These are phyloP conservation scores for Nemotelus nigrinus DNA, from an alignment of 2,888 invertebrate genomes.

Conservation along the genomic window DNA sequence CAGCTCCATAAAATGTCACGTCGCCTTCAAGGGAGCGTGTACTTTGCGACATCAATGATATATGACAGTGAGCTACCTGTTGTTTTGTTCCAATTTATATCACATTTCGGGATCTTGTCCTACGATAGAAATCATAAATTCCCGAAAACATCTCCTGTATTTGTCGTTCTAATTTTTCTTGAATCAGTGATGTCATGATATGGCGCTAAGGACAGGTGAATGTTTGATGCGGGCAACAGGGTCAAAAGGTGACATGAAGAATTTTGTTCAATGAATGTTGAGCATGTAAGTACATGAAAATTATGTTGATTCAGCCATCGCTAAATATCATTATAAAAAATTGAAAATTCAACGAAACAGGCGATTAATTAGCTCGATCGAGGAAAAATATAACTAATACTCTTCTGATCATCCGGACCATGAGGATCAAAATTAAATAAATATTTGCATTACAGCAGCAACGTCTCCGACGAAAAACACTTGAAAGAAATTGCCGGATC, in stretches of 20 bases:
- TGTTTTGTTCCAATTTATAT: constrained; percentile 35
- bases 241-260: background rate
- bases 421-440: too few species aligned
- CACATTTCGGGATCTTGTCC: constrained; percentile 36
- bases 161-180: background rate
- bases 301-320: too few species aligned
- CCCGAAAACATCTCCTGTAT: constrained; percentile 25
- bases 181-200: constrained; percentile 1
- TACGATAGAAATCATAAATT: constrained; percentile 36
- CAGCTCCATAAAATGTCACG: constrained; percentile 40
- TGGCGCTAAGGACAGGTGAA: constrained; percentile 42
- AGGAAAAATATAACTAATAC: too few species aligned
- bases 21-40: constrained; percentile 19
- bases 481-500: too few species aligned
- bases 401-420: too few species aligned
- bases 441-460: too few species aligned
- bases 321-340: too few species aligned
- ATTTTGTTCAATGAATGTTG: background rate
- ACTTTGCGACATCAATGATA: constrained; percentile 29
- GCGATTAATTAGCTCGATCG: too few species aligned
- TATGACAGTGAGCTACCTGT: constrained; percentile 39
- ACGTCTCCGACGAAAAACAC: too few species aligned
- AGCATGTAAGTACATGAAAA: too few species aligned
- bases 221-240: constrained; percentile 15
- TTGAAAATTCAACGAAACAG: too few species aligned